phyloP scores from a whole-genome alignment of 2,113 vertebrate genomes.

The Oryzias celebensis region DNA sequence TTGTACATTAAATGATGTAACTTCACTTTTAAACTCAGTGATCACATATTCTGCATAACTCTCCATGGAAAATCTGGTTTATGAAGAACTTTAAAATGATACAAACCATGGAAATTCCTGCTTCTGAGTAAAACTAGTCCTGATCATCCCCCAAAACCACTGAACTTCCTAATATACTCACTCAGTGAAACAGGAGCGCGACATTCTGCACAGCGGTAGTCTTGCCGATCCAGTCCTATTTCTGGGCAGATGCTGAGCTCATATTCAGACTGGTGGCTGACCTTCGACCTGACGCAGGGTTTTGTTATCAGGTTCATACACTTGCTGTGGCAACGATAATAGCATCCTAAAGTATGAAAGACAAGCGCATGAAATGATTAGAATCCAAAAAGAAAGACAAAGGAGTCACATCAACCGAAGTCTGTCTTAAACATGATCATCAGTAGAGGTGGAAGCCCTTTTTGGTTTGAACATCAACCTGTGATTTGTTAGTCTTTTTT shows the following conservation, averaged over 20 bases:
- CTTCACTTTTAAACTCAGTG: too few species aligned
- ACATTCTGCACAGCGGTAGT: constrained; percentile 94
- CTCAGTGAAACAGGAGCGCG: constrained; percentile 88
- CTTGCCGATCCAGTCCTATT: constrained; percentile 91
- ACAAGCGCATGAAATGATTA: constrained; percentile 4
- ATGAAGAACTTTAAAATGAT: background rate
- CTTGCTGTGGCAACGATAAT: constrained; percentile 96
- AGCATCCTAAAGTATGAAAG: constrained; percentile 83
- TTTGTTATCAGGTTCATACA: constrained; percentile 93
- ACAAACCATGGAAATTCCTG: background rate
- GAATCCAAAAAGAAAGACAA: background rate
- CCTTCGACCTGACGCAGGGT: constrained; percentile 91
- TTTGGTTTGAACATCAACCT: too few species aligned
- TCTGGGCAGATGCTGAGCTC: constrained; percentile 96
- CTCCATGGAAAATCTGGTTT: background rate
- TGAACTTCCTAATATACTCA: constrained; percentile 72
- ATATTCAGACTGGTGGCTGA: constrained; percentile 95
- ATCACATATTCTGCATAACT: background rate
- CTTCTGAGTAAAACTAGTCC: background rate
- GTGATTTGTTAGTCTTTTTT: too few species aligned
- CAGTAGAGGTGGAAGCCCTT: too few species aligned
- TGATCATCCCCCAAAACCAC: background rate
- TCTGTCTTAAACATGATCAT: too few species aligned
- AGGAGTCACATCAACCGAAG: too few species aligned
- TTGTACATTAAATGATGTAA: too few species aligned